phyloP scores from a whole-genome alignment of 2,113 vertebrate genomes.

The Barnardius zonarius region DNA sequence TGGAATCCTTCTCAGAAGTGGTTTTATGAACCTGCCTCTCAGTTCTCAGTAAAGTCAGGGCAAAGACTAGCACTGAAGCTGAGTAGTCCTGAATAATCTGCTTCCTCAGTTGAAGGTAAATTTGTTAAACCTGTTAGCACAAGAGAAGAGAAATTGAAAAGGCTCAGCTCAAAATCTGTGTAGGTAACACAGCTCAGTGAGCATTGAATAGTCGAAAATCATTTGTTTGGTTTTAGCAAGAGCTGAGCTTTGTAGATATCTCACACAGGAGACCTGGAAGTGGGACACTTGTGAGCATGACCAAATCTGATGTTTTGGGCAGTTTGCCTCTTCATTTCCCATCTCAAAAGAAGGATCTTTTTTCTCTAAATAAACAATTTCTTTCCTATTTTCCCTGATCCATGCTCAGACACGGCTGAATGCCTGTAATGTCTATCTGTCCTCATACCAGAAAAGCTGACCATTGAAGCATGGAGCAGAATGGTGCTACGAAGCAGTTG shows the following conservation, averaged over 20 bases:
- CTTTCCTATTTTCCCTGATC: background rate
- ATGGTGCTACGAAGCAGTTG: background rate
- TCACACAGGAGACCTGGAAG: background rate
- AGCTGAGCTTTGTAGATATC: background rate
- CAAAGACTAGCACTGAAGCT: background rate
- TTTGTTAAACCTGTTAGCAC: background rate
- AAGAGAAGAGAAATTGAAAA: background rate
- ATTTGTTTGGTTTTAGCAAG: background rate
- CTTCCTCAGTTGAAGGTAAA: background rate
- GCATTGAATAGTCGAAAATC: background rate
- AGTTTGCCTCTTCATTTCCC: background rate
- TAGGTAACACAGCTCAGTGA: background rate
- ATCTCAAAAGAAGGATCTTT: background rate
- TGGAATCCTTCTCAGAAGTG: background rate
- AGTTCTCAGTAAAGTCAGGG: background rate
- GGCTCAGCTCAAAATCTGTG: background rate
- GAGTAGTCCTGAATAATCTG: background rate
- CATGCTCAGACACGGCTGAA: background rate
- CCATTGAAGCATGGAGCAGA: accelerated
- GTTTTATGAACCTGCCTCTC: background rate
- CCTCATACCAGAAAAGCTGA: background rate
- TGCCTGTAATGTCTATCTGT: background rate
- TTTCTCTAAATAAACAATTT: background rate
- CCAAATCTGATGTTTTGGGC: background rate
- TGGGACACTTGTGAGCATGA: background rate